Base-by-base conservation (phyloP, 2,888 invertebrate species). In the Anoncus sp. region DNA sequence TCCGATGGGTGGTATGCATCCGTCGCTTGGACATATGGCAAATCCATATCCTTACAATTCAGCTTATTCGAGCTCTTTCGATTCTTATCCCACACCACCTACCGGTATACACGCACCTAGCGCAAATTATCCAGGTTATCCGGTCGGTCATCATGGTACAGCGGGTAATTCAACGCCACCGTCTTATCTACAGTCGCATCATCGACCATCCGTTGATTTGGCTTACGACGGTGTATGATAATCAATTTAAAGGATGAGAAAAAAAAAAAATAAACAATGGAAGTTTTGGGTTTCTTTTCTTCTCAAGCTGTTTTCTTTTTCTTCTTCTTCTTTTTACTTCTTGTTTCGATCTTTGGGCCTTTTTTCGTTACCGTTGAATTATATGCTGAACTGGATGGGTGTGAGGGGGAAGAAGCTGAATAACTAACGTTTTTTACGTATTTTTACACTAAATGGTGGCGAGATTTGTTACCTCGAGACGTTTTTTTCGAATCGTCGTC, bases 21-120 rank as follows among this genome's bases (percentile, higher is more conserved):
- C 90, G 2, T 85, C 86, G 7, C 75, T 86, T n/a, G 85, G 86
- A 20, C 86, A 86, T 63, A 83, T 83, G 81, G 79, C 81, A 6
- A 82, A 82, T 82, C 89, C 90, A 62, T 91, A 90, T 81, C 86
- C 90, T 10, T 90, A 91, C 84, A 91, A 89, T 79, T 86, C 87
- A 65, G 86, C 89, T 49, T 90, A 91, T 71, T 84, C 90, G 77
- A 90, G 90, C 86, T 90, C 90, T 69, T 90, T 90, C 83, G 91
- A 91, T 77, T 86, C 91, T 70, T 92, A 92, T 89, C 90, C 92
- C 18, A 90, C 92, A 47, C 90, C 93, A 51, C 93, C 94, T 53
- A 93, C 94, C 75, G 87, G 89, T 24, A 92, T 95, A 82, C 95
- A 95, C 88, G 93, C 95, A 89, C 95, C 95, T 60, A 94, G 94